Base-by-base conservation (phyloP, 1,140 invertebrate genomes). In the Brachionus angularis region DNA sequence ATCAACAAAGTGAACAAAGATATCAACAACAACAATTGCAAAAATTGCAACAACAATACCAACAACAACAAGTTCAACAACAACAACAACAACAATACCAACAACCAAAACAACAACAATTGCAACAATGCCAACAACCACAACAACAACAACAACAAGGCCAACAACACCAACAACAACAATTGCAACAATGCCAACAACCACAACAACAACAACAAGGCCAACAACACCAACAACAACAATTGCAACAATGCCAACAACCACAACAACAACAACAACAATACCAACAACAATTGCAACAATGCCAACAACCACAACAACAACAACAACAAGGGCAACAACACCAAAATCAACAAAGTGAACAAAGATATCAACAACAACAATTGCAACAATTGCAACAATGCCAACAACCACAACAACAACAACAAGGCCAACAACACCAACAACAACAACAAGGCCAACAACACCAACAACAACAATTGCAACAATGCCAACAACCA, bases 401-500 rank as follows among this genome's bases (percentile, higher is more conserved):
- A 42, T 8, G 14, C 10, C 39, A 42, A 42, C 33, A 53, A 53
- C 16, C 16, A 14, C 25, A 31, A 53, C 50, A 53, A 31, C 47
- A 50, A 27, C 2, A 5, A 7, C 47, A 50, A 16, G 5, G 18
- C 8, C 1, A 47, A 3, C 44, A 47, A 47, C 44, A 47, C 14
- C 1, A 1, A 7, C n/a, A 16, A 3, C 47, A 50, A 50, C 47
- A 53, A 18, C 50, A 53, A 53, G 5, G 8, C 14, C 50, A 53
- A 53, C 27, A 31, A 42, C 8, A 12, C 10, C 53, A 58, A 42
- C 53, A 58, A 58, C 53, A 58, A 14, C 53, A 42, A 42, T 8
- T 3, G 16, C 39, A 42, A 42, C 39, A 42, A 42, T 14, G 3
- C 10, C 39, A 42, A 42, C 4, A 42, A 14, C 8, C 16, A 3